Percentiles rank a stretch among this genome's conserved stretches.
Conservation (phyloP, 2,797 vertebrate species). For the Pipistrellus pygmaeus region DNA sequence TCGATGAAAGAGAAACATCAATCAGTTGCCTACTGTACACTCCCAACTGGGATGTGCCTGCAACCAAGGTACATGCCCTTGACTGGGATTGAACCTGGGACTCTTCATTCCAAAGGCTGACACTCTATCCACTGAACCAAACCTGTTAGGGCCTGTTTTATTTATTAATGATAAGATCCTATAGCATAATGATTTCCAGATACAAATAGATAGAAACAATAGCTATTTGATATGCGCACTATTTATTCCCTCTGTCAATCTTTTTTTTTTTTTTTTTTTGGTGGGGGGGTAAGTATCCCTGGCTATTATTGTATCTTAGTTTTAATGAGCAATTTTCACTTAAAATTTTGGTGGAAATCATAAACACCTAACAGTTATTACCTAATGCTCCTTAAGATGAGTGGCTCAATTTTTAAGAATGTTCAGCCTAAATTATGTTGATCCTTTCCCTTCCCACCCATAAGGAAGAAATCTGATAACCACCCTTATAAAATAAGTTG, state of each 20-base stretch:
- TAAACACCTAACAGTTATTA: neutral
- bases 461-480: neutral
- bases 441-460: neutral
- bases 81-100: no score
- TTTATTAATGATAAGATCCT: neutral
- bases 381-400: slow-evolving; percentile 32
- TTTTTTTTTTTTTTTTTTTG: neutral
- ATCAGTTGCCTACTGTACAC: no score
- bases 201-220: neutral
- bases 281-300: neutral
- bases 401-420: neutral
- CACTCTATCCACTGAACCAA: no score
- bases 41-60: no score
- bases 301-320: neutral
- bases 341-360: slow-evolving; percentile 27
- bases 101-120: no score
- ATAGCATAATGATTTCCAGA: neutral
- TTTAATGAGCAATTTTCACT: neutral
- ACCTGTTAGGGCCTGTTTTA: neutral
- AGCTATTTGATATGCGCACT: neutral
- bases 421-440: slow-evolving; percentile 27
- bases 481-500: neutral
- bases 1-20: no score
- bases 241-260: neutral
- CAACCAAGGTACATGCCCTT: no score